Conservation (phyloP, 2,113 vertebrate species). For the Amblyornis subalaris region DNA sequence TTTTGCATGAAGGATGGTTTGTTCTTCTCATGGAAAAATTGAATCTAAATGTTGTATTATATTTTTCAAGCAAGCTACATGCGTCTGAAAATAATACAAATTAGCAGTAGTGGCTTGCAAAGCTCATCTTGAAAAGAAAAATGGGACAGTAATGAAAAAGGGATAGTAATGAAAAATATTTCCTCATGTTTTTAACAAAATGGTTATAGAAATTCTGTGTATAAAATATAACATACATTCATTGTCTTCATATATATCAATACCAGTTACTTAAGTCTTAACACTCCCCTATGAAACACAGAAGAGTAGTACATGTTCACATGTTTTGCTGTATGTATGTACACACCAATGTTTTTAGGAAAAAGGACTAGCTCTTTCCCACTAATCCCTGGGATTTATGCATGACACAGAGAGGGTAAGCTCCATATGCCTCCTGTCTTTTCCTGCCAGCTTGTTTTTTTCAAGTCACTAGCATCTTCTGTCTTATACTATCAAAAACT, state of each 20-base stretch:
- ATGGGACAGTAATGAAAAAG: not conserved
- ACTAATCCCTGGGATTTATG: not conserved
- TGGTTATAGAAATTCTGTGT: not conserved
- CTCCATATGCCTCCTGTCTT: not conserved
- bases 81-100: not conserved
- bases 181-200: not conserved
- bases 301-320: not conserved
- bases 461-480: not conserved
- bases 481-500: not conserved
- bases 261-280: not conserved
- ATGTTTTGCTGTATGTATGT: not conserved
- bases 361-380: not conserved
- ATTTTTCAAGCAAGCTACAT: not conserved
- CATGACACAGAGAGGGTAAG: not conserved
- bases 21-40: not conserved
- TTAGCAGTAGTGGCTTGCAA: not conserved
- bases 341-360: not conserved
- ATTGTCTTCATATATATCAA: not conserved
- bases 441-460: not conserved
- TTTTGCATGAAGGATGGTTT: not conserved
- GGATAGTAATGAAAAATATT: not conserved
- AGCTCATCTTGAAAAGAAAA: not conserved
- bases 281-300: not conserved
- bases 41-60: not conserved
- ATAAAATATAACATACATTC: not conserved